phyloP scores from a whole-genome alignment of 2,888 invertebrate genomes.

The Campoplex capitator region DNA sequence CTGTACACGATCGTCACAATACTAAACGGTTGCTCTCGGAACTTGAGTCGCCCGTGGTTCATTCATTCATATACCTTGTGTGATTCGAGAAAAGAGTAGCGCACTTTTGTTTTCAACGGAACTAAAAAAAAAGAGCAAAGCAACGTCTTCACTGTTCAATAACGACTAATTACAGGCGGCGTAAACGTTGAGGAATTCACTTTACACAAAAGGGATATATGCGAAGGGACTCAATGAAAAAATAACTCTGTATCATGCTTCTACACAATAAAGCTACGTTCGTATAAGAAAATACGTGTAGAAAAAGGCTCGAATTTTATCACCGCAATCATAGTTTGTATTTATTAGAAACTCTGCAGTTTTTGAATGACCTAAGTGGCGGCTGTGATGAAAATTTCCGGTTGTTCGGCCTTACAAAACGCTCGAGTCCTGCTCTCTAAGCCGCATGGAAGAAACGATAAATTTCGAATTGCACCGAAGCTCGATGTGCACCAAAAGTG shows the following conservation, averaged over 20 bases:
- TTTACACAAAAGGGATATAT: not conserved
- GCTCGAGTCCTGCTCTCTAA: too few relatives aligned
- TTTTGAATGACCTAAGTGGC: too few relatives aligned
- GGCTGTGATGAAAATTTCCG: too few relatives aligned
- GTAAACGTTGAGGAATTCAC: not conserved
- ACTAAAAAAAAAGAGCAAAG: not conserved
- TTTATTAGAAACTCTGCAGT: too few relatives aligned
- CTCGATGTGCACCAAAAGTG: not conserved
- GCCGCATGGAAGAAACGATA: not conserved
- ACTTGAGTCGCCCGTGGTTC: conserved; percentile 32
- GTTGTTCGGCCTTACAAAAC: too few relatives aligned
- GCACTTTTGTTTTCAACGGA: conserved; percentile 20
- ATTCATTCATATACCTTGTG: conserved; percentile 7
- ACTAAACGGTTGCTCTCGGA: conserved; percentile 40
- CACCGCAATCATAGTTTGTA: too few relatives aligned
- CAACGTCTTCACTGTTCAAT: not conserved
- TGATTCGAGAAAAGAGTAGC: conserved; percentile 27
- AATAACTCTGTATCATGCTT: not conserved
- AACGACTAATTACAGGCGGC: not conserved
- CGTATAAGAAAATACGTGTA: not conserved
- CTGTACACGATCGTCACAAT: conserved; percentile 52
- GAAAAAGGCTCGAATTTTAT: not conserved
- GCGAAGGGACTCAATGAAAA: too few relatives aligned
- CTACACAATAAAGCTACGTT: not conserved
- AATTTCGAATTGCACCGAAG: not conserved